A percentile compares a stretch with the other conserved stretches of the same genome.
phyloP scores from a whole-genome alignment of 2,888 invertebrate species.

The Allygus modestus region DNA sequence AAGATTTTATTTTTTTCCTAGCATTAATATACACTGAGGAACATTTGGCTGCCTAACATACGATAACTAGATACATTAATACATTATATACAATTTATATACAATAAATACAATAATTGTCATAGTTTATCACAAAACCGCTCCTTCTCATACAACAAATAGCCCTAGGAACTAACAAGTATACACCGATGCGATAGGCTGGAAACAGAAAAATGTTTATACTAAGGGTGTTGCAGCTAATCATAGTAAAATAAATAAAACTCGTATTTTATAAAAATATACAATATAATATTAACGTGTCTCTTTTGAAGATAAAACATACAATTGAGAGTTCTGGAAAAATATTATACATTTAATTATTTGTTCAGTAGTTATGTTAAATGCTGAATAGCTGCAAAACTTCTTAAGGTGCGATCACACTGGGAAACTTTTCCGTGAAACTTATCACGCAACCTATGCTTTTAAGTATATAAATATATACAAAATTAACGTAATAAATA shows the following conservation, averaged over 20 bases:
- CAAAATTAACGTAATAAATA: no score
- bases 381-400: no score
- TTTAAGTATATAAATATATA: no score
- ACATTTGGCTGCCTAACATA: conserved; percentile 8
- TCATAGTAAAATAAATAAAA: neutral
- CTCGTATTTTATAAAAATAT: no score
- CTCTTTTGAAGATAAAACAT: no score
- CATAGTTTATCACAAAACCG: conserved; percentile 1
- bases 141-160: neutral
- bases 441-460: no score
- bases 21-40: conserved; percentile 40
- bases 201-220: neutral
- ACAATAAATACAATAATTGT: conserved; percentile 41
- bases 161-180: conserved; percentile 22
- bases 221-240: neutral
- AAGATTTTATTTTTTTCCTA: conserved; percentile 25
- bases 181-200: neutral
- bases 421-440: no score
- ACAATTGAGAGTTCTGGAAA: no score
- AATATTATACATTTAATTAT: no score
- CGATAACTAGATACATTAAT: conserved; percentile 27
- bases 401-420: no score
- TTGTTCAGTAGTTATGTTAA: no score
- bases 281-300: no score
- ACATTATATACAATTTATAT: conserved; percentile 15